A percentile compares a stretch with the other conserved stretches of the same genome.
These are phyloP conservation scores for Pammene fasciana DNA, from an alignment of 2,888 invertebrate species.

Conservation along the genomic window DNA sequence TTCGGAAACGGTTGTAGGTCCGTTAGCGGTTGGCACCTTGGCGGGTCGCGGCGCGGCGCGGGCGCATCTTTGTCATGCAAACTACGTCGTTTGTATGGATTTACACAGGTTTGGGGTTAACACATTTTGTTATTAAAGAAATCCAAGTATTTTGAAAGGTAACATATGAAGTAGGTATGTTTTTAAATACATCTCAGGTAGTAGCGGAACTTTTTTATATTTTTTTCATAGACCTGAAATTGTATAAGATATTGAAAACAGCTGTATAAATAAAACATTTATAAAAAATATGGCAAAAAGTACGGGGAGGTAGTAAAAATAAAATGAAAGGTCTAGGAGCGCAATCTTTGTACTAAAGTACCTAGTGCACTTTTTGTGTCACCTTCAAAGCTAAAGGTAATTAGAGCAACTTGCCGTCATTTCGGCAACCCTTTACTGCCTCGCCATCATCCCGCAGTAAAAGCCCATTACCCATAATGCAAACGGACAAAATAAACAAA, in stretches of 20 bases:
- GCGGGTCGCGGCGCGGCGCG: constrained; percentile 46
- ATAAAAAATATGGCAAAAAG: constrained; percentile 3
- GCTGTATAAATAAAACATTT: background rate
- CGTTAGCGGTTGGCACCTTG: constrained; percentile 69
- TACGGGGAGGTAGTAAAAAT: background rate
- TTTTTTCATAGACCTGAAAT: background rate
- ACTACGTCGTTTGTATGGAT: constrained; percentile 31
- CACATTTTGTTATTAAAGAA: constrained; percentile 29
- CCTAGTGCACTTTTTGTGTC: constrained; percentile 12
- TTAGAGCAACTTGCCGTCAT: constrained; percentile 32
- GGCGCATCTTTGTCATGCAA: constrained; percentile 42
- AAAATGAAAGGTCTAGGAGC: background rate
- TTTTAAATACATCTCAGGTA: background rate
- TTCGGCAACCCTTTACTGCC: constrained; percentile 34
- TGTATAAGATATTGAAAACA: background rate
- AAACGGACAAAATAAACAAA: constrained; percentile 75
- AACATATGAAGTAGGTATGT: constrained; percentile 11
- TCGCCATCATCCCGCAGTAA: constrained; percentile 45
- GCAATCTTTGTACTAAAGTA: constrained; percentile 11
- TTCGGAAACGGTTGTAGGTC: constrained; percentile 76
- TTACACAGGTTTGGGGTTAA: constrained; percentile 26
- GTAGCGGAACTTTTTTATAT: background rate
- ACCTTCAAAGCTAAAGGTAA: constrained; percentile 28
- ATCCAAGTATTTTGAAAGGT: constrained; percentile 14
- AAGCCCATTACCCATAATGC: constrained; percentile 68